phyloP scores from a whole-genome alignment of 2,113 vertebrate genomes.

The Peromyscus polionotus region DNA sequence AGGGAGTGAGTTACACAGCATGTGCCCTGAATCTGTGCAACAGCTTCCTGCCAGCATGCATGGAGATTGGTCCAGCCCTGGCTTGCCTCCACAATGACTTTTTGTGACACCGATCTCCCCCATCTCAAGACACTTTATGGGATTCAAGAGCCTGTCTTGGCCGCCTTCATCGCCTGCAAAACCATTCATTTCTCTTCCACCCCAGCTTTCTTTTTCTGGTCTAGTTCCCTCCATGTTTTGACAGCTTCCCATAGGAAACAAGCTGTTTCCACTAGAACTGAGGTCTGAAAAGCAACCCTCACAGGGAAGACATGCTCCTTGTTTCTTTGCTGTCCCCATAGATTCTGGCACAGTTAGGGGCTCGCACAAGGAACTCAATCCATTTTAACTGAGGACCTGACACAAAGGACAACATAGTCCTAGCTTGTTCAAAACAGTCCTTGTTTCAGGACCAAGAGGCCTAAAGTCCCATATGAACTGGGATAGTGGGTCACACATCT shows the following conservation, averaged over 20 bases:
- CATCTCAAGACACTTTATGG: background rate
- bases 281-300: background rate
- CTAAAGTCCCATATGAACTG: too few species aligned
- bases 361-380: background rate
- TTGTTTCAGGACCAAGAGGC: background rate
- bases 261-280: background rate
- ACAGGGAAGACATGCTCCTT: background rate
- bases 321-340: background rate
- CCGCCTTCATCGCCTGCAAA: background rate
- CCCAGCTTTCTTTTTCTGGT: background rate
- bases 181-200: background rate
- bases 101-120: background rate
- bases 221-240: background rate
- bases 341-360: background rate
- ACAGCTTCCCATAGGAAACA: background rate
- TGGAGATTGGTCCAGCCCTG: background rate
- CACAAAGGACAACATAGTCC: fast-evolving
- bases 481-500: background rate
- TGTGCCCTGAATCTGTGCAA: fast-evolving
- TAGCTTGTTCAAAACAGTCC: background rate
- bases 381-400: background rate
- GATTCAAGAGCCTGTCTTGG: background rate
- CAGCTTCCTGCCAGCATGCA: fast-evolving
- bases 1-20: background rate
- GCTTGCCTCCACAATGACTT: background rate